Conservation (phyloP, 2,888 invertebrate species). For the Ophion slaviceki region DNA sequence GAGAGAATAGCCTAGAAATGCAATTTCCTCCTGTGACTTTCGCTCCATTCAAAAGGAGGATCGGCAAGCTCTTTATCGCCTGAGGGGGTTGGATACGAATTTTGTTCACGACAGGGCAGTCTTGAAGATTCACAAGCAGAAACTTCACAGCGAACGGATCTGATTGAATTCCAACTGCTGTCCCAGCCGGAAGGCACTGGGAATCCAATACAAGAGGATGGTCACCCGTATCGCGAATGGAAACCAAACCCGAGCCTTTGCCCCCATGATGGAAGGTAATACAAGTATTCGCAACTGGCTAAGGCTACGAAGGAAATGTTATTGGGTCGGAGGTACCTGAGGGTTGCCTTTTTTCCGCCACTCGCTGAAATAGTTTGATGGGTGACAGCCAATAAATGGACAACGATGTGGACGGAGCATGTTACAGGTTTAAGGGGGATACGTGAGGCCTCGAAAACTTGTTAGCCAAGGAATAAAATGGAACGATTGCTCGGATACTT, state of each 20-base stretch:
- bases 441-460: slow-evolving; percentile 16
- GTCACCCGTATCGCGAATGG: slow-evolving; percentile 36
- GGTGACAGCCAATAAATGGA: slow-evolving; percentile 1
- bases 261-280: not conserved
- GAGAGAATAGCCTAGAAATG: slow-evolving; percentile 65
- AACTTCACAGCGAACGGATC: slow-evolving; percentile 54
- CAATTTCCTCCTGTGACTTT: slow-evolving; percentile 64
- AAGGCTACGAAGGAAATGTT: not conserved
- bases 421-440: slow-evolving; percentile 14
- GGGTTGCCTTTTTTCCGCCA: not conserved
- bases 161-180: slow-evolving; percentile 63
- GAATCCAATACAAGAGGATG: slow-evolving; percentile 54
- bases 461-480: slow-evolving; percentile 44
- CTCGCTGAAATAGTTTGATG: slow-evolving; percentile 22
- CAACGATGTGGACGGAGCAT: not conserved
- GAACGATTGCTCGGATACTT: slow-evolving; percentile 34
- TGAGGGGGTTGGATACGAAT: slow-evolving; percentile 60
- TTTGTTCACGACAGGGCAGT: slow-evolving; percentile 73
- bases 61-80: slow-evolving; percentile 56
- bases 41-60: slow-evolving; percentile 57
- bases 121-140: slow-evolving; percentile 66
- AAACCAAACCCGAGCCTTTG: slow-evolving; percentile 20
- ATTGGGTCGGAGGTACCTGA: not conserved
- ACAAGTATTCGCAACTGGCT: slow-evolving; percentile 17
- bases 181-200: slow-evolving; percentile 37